phyloP scores from a whole-genome alignment of 2,888 invertebrate species.

The Teleogryllus oceanicus region DNA sequence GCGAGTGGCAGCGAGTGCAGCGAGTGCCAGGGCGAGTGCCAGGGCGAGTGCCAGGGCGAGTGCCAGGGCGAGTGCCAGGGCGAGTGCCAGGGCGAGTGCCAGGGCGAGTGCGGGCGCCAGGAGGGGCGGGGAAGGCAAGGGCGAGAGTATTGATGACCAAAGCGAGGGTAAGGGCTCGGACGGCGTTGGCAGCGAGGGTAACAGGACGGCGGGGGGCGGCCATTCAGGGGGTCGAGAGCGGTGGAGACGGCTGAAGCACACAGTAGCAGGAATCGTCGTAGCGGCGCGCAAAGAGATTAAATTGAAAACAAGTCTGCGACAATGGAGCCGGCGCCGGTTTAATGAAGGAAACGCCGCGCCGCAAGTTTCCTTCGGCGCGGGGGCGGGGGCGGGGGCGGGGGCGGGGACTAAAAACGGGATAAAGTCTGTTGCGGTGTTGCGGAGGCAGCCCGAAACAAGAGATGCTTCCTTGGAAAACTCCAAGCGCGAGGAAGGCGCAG shows the following conservation, averaged over 20 bases:
- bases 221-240: neutral
- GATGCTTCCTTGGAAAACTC: too few species aligned
- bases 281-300: neutral
- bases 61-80: too few species aligned
- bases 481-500: too few species aligned
- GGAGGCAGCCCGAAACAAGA: too few species aligned
- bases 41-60: too few species aligned
- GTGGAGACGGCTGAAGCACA: too few species aligned
- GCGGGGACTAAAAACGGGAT: too few species aligned
- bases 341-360: neutral
- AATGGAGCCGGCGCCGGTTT: constrained; percentile 7
- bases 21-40: too few species aligned
- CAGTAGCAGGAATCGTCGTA: neutral
- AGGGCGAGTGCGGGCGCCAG: neutral
- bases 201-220: neutral
- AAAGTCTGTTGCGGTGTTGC: too few species aligned
- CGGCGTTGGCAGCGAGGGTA: neutral
- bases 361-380: neutral
- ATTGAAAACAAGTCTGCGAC: neutral
- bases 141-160: neutral
- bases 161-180: neutral
- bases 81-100: neutral
- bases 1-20: too few species aligned
- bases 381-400: too few species aligned
- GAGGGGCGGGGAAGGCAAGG: too few species aligned